These are phyloP conservation scores for Neosilurus hyrtlii DNA, from an alignment of 2,797 vertebrate species.

Conservation along the genomic window DNA sequence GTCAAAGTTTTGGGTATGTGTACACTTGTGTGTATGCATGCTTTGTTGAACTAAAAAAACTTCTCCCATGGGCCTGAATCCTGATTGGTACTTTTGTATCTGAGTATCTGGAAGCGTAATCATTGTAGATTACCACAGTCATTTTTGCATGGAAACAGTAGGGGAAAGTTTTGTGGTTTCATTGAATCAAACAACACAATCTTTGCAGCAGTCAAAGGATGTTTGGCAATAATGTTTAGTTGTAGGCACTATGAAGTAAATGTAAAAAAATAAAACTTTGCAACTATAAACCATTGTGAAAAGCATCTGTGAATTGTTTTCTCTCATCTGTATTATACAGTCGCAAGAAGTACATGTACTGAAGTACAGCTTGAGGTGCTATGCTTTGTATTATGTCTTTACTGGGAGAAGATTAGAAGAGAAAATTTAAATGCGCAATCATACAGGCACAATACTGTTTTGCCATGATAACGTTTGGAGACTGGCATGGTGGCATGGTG, in stretches of 20 bases:
- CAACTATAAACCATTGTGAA: neutral
- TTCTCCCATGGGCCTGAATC: neutral
- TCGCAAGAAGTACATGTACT: neutral
- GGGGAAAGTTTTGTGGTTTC: neutral
- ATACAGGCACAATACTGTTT: neutral
- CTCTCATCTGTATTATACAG: neutral
- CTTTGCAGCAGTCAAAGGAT: neutral
- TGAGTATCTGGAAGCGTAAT: neutral
- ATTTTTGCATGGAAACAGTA: neutral
- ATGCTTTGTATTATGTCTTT: neutral
- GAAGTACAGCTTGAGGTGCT: neutral
- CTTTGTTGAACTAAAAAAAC: neutral
- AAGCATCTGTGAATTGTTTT: neutral
- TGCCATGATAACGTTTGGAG: too few species aligned
- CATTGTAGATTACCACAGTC: neutral
- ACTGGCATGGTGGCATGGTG: too few species aligned
- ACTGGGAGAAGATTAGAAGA: neutral
- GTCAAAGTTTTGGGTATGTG: neutral
- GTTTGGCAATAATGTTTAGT: neutral
- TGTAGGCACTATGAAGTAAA: neutral
- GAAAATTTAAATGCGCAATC: neutral
- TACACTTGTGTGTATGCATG: neutral
- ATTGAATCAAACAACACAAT: neutral
- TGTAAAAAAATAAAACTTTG: neutral
- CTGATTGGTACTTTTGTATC: neutral